phyloP scores from a whole-genome alignment of 2,797 vertebrate species.

The Scyliorhinus canicula region DNA sequence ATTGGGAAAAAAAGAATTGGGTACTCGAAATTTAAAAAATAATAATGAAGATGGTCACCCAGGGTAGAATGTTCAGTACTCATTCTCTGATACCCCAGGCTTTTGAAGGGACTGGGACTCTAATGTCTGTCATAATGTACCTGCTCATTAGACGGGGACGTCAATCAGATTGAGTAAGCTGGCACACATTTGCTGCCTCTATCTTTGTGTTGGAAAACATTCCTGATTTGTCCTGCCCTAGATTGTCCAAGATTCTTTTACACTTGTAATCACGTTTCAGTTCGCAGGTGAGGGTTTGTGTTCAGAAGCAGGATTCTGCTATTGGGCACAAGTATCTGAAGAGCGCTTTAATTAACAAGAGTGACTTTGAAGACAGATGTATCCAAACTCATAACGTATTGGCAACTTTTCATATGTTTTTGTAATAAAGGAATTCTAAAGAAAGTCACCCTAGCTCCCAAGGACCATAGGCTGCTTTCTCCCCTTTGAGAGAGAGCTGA shows the following conservation, averaged over 20 bases:
- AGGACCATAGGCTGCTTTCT: too few relatives aligned
- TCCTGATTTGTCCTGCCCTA: neutral
- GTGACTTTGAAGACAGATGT: neutral
- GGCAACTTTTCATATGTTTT: neutral
- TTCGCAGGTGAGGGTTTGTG: neutral
- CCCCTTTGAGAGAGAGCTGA: too few relatives aligned
- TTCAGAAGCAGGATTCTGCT: neutral
- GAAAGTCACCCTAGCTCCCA: too few relatives aligned
- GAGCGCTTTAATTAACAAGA: neutral
- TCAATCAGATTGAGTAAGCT: neutral
- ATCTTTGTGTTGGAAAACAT: neutral
- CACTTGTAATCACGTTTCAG: neutral
- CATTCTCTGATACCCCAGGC: neutral
- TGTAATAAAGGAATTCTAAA: too few relatives aligned
- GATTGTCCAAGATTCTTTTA: neutral
- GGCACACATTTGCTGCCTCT: neutral
- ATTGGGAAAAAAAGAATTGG: too few relatives aligned
- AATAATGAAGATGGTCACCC: neutral
- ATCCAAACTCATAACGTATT: neutral
- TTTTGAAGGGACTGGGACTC: neutral
- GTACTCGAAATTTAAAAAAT: too few relatives aligned
- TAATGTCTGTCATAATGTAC: neutral
- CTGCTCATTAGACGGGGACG: neutral
- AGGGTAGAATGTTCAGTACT: neutral
- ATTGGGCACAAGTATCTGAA: neutral